Percentiles rank a stretch among this genome's conserved stretches.
Conservation (phyloP, 2,888 invertebrate genomes). For the Xylota sylvarum region DNA sequence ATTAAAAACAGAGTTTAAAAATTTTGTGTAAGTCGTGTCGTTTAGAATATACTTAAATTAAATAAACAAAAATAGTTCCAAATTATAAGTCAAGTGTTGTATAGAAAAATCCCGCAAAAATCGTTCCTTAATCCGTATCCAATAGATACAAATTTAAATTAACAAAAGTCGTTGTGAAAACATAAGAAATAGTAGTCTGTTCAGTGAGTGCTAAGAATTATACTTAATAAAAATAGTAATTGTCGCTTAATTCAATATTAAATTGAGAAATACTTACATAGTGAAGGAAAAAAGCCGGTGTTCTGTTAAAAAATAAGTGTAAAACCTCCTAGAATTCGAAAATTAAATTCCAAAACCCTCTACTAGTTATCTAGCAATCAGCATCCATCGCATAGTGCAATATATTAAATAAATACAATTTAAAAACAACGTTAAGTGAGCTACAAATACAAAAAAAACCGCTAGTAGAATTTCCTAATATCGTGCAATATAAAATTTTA, state of each 20-base stretch:
- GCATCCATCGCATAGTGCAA: too few relatives aligned
- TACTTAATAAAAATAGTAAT: background rate
- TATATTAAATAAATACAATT: too few relatives aligned
- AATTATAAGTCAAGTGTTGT: background rate
- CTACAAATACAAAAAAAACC: too few relatives aligned
- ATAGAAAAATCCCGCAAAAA: slow-evolving; percentile 1
- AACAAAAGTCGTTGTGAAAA: background rate
- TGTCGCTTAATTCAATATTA: background rate
- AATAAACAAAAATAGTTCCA: slow-evolving; percentile 1
- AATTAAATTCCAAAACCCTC: too few relatives aligned
- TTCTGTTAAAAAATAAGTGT: background rate
- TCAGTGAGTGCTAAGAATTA: background rate
- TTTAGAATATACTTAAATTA: background rate
- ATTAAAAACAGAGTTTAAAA: background rate
- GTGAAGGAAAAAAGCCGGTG: background rate
- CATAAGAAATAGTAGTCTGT: background rate
- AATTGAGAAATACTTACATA: background rate
- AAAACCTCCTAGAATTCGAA: too few relatives aligned
- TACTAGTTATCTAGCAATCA: too few relatives aligned
- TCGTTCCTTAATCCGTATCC: slow-evolving; percentile 8
- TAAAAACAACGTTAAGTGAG: too few relatives aligned
- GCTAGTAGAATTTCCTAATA: too few relatives aligned
- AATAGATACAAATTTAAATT: background rate
- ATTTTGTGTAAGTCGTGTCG: background rate
- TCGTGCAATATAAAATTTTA: too few relatives aligned